Percentiles rank a stretch among this genome's conserved stretches.
These are phyloP conservation scores for Amblyopsis rosae DNA, from an alignment of 2,113 vertebrate genomes.

Conservation along the genomic window DNA sequence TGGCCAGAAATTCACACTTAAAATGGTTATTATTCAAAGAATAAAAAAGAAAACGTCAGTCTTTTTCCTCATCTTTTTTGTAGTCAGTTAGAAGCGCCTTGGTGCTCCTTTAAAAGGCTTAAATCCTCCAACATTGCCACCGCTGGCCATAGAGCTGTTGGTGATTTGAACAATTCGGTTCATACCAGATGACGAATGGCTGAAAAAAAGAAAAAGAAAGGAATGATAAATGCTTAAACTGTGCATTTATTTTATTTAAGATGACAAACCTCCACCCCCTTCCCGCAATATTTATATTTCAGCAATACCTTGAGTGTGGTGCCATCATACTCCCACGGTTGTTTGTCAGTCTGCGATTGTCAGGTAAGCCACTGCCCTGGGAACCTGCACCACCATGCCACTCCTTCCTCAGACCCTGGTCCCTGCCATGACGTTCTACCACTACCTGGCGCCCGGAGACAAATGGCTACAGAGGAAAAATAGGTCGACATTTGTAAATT, in stretches of 20 bases:
- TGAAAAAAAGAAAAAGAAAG: constrained; percentile 58
- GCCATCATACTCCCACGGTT: constrained; percentile 86
- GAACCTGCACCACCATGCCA: constrained; percentile 88
- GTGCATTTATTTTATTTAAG: not conserved
- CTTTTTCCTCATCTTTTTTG: constrained; percentile 48
- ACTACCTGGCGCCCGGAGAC: constrained; percentile 87
- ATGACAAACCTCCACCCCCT: not conserved
- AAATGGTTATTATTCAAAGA: not conserved
- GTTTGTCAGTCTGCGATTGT: constrained; percentile 84
- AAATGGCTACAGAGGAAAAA: constrained; percentile 77
- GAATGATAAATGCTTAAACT: not conserved
- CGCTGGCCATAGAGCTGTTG: constrained; percentile 84
- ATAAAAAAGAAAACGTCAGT: constrained; percentile 19
- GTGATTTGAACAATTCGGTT: constrained; percentile 97
- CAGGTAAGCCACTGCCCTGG: constrained; percentile 83
- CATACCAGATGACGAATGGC: constrained; percentile 88
- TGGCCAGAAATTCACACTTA: constrained; percentile 50
- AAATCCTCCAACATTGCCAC: constrained; percentile 89
- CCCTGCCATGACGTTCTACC: constrained; percentile 87
- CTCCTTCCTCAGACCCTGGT: constrained; percentile 90
- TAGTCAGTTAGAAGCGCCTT: constrained; percentile 82
- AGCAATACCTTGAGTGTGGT: constrained; percentile 84
- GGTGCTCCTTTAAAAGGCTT: constrained; percentile 93
- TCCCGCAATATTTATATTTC: not conserved
- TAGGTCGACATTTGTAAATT: too few relatives aligned